These are phyloP conservation scores for Cheilosia vulpina DNA, from an alignment of 2,888 invertebrate genomes.

Conservation along the genomic window DNA sequence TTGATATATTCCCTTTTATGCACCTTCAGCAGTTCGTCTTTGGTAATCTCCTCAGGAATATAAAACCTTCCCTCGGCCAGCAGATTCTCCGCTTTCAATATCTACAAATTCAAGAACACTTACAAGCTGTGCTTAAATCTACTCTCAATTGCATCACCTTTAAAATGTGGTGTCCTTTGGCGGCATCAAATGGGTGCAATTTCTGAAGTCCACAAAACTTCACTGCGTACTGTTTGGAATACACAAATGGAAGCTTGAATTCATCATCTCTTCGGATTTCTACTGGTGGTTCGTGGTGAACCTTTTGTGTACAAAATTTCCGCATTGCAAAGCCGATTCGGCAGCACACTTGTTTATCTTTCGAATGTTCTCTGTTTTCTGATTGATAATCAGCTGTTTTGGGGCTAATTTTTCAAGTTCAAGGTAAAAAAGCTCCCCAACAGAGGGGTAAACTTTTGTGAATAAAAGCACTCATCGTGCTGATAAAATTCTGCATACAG, in stretches of 20 bases:
- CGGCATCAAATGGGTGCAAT: slow-evolving; percentile 94
- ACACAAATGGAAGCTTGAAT: slow-evolving; percentile 90
- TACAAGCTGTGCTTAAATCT: not conserved
- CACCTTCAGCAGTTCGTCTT: slow-evolving; percentile 89
- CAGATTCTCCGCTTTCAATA: slow-evolving; percentile 86
- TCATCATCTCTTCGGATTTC: slow-evolving; percentile 60
- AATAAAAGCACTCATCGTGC: not conserved
- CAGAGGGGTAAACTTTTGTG: not conserved
- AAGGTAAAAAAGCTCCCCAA: slow-evolving; percentile 16
- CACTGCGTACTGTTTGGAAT: slow-evolving; percentile 91
- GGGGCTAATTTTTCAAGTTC: slow-evolving; percentile 40
- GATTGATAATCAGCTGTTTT: slow-evolving; percentile 46
- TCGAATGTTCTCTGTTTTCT: not conserved
- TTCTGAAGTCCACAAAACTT: slow-evolving; percentile 92
- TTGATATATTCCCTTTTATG: slow-evolving; percentile 90
- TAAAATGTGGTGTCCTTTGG: slow-evolving; percentile 92
- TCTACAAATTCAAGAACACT: slow-evolving; percentile 81
- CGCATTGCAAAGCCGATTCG: slow-evolving; percentile 36
- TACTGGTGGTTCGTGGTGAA: slow-evolving; percentile 48
- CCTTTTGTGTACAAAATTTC: slow-evolving; percentile 64
- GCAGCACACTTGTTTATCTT: not conserved
- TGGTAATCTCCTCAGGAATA: slow-evolving; percentile 88
- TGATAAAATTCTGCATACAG: not conserved
- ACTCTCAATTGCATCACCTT: slow-evolving; percentile 84
- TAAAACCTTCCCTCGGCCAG: slow-evolving; percentile 87